phyloP scores from a whole-genome alignment of 2,888 invertebrate genomes.

The Aspidiotus rigidus region DNA sequence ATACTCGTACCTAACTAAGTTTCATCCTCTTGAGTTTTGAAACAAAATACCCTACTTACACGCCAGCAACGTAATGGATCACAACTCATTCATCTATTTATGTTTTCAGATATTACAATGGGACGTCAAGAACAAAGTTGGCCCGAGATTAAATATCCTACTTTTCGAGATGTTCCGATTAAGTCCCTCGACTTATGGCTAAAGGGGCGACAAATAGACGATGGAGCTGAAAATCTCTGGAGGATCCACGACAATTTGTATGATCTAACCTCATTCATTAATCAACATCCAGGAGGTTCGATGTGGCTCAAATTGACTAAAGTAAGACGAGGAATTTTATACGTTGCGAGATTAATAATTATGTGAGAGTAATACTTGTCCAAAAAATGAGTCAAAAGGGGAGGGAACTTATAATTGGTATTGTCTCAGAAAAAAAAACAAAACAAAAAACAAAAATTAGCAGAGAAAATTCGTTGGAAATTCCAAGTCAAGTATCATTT shows the following conservation, averaged over 20 bases:
- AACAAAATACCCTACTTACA: too few species aligned
- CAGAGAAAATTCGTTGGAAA: background rate
- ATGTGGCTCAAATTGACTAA: conserved; percentile 54
- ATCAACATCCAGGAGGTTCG: conserved; percentile 74
- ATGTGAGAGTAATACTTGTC: background rate
- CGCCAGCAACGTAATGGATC: too few species aligned
- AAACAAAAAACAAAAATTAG: background rate
- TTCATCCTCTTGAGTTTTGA: too few species aligned
- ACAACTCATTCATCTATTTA: too few species aligned
- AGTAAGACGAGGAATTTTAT: conserved; percentile 37
- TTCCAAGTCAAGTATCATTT: background rate
- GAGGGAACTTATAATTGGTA: too few species aligned
- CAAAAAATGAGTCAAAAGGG: background rate
- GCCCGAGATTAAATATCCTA: conserved; percentile 46
- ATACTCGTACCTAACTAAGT: too few species aligned
- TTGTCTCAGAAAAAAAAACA: background rate
- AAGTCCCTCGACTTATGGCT: conserved; percentile 53
- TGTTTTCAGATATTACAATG: conserved; percentile 10
- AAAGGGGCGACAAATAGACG: conserved; percentile 55
- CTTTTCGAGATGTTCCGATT: conserved; percentile 42
- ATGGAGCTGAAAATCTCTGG: conserved; percentile 70
- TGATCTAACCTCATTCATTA: conserved; percentile 69
- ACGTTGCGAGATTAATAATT: background rate
- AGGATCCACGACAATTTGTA: conserved; percentile 67
- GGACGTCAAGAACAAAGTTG: conserved; percentile 45